Conservation (phyloP, 2,113 vertebrate species). For the Poeciliopsis retropinna region DNA sequence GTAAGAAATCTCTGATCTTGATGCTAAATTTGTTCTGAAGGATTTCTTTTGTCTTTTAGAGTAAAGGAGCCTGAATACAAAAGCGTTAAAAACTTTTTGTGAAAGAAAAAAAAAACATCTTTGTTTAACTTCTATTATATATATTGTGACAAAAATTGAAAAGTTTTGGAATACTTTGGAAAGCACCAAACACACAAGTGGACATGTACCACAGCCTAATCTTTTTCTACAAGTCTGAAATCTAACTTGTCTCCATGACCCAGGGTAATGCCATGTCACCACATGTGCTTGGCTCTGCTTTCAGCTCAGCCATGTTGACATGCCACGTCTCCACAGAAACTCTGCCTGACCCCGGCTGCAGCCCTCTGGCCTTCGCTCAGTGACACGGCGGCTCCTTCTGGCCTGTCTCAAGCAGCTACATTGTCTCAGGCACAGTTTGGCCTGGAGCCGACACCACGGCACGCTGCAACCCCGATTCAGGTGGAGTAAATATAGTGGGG, state of each 20-base stretch:
- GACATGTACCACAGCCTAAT: conserved; percentile 23
- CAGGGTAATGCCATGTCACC: conserved; percentile 58
- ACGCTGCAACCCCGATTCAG: conserved; percentile 41
- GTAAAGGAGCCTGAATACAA: too few species aligned
- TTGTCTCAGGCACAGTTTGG: conserved; percentile 65
- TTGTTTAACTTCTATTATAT: background rate
- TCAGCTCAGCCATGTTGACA: conserved; percentile 57
- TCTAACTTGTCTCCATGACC: conserved; percentile 65
- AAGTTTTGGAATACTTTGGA: background rate
- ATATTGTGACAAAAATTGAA: background rate
- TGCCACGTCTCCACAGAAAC: conserved; percentile 51
- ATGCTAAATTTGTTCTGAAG: too few species aligned
- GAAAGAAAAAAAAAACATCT: background rate
- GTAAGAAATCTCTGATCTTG: too few species aligned
- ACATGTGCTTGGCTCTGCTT: conserved; percentile 62
- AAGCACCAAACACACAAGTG: background rate
- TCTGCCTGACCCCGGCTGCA: conserved; percentile 44
- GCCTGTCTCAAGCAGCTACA: conserved; percentile 58
- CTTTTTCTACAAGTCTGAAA: conserved; percentile 51
- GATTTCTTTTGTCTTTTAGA: too few species aligned
- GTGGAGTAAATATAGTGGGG: conserved; percentile 52
- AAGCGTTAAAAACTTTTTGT: too few species aligned
- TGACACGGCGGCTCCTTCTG: conserved; percentile 48
- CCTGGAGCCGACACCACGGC: conserved; percentile 50
- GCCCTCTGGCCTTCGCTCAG: conserved; percentile 50